phyloP scores from a whole-genome alignment of 1,140 invertebrate genomes.

The Glossosoma conforme region DNA sequence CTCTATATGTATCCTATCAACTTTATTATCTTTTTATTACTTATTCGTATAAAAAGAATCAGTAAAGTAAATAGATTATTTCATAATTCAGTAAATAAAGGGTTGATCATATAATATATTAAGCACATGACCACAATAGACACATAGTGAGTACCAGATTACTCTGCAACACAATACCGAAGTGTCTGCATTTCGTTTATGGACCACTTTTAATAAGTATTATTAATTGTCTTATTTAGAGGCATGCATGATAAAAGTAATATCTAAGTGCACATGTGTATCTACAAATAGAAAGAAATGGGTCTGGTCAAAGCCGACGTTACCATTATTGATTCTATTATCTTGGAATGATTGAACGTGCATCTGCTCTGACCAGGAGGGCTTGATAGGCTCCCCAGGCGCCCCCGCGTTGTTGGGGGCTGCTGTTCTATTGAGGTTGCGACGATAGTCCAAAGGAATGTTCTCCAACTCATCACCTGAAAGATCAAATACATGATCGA shows the following conservation, averaged over 20 bases:
- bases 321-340: constrained; percentile 74
- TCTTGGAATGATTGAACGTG: constrained; percentile 63
- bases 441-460: constrained; percentile 72
- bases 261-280: neutral
- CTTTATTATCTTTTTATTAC: no score
- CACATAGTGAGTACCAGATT: no score
- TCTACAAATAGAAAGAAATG: constrained; percentile 2
- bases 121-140: no score
- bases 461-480: constrained; percentile 73
- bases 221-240: neutral
- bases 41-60: no score
- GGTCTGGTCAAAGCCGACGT: constrained; percentile 32
- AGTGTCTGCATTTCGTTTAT: no score
- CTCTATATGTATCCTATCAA: no score
- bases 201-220: neutral
- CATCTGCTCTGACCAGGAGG: constrained; percentile 67
- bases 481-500: no score
- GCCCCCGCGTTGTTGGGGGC: constrained; percentile 33
- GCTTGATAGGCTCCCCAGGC: constrained; percentile 60
- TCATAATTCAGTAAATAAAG: no score
- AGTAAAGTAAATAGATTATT: no score
- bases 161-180: no score
- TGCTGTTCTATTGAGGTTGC: constrained; percentile 56
- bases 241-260: no score
- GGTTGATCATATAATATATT: no score